A percentile compares a stretch with the other conserved stretches of the same genome.
Conservation (phyloP, 2,113 vertebrate genomes). For the Mirza zaza region DNA sequence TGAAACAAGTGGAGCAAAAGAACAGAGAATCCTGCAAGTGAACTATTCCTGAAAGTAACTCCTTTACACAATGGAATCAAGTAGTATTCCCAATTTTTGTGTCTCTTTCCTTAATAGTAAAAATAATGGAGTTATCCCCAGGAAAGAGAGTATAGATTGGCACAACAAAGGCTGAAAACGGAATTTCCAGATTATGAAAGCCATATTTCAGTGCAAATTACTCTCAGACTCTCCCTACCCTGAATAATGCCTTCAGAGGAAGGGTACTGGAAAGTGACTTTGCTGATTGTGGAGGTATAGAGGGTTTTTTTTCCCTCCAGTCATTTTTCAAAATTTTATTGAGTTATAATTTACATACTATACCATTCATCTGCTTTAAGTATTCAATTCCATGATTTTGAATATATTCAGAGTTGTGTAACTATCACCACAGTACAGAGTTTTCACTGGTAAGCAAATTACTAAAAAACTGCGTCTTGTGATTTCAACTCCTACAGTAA, state of each 20-base stretch:
- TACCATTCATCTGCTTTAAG: not conserved
- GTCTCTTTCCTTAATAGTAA: conserved; percentile 13
- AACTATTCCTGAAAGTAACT: not conserved
- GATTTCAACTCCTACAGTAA: not conserved
- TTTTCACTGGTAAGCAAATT: conserved; percentile 11
- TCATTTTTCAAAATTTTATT: not conserved
- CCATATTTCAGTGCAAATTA: not conserved
- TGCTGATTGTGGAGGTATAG: not conserved
- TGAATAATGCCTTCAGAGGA: not conserved
- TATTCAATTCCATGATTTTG: not conserved
- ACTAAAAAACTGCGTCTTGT: not conserved
- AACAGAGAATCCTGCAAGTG: not conserved
- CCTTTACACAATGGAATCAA: not conserved
- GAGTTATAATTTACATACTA: conserved; percentile 8
- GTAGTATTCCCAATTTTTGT: not conserved
- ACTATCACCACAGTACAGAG: not conserved
- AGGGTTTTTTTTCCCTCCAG: not conserved
- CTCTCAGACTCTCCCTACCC: not conserved
- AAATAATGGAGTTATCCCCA: not conserved
- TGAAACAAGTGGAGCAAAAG: not conserved
- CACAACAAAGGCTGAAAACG: not conserved
- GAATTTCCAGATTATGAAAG: not conserved
- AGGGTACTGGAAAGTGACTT: not conserved
- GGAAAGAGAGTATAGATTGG: not conserved
- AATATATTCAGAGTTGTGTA: not conserved